These are phyloP conservation scores for Halictus quadricinctus DNA, from an alignment of 2,888 invertebrate genomes.

Conservation along the genomic window DNA sequence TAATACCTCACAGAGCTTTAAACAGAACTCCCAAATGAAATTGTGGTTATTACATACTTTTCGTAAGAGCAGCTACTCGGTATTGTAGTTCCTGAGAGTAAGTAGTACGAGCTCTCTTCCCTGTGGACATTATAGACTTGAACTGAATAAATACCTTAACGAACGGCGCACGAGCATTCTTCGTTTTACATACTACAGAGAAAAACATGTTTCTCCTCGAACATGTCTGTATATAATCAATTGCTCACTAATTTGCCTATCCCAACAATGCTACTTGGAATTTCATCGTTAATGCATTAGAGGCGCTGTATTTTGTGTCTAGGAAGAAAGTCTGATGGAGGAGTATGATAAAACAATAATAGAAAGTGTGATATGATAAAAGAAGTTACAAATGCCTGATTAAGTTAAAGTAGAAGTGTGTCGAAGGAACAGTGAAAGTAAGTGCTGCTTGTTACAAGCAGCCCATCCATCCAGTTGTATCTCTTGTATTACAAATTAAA, in stretches of 20 bases:
- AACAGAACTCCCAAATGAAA: conserved; percentile 47
- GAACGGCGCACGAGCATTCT: conserved; percentile 32
- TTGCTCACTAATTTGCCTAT: not conserved
- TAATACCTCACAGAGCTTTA: conserved; percentile 52
- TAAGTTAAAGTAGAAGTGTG: not conserved
- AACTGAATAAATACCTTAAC: conserved; percentile 58
- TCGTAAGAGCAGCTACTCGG: conserved; percentile 82
- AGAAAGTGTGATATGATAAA: conserved; percentile 23
- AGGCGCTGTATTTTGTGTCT: conserved; percentile 49
- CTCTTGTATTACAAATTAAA: not conserved
- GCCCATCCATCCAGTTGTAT: conserved; percentile 13
- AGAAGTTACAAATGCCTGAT: conserved; percentile 6
- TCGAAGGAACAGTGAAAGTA: conserved; percentile 21
- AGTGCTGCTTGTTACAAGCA: conserved; percentile 3
- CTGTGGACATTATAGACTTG: conserved; percentile 79
- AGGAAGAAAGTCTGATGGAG: conserved; percentile 43
- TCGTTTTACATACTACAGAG: conserved; percentile 19
- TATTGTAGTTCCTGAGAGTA: conserved; percentile 83
- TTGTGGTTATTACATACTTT: conserved; percentile 82
- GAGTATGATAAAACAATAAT: conserved; percentile 19
- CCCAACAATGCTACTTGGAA: not conserved
- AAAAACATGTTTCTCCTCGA: not conserved
- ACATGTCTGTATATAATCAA: not conserved
- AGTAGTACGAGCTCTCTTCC: conserved; percentile 81
- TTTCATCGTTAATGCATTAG: not conserved